Base-by-base conservation (phyloP, 2,888 invertebrate genomes). In the Microctonus hyperodae region DNA sequence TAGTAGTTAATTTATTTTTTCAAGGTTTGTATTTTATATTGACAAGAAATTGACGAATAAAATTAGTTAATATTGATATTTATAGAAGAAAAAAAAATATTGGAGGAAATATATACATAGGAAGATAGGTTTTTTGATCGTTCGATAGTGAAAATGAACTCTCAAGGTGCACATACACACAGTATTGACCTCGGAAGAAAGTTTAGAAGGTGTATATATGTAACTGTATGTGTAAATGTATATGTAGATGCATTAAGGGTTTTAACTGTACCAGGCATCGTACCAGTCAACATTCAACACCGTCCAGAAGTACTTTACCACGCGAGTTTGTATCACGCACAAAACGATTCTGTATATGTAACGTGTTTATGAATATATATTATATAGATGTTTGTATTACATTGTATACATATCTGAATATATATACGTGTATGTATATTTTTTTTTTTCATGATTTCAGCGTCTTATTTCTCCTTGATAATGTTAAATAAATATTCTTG, bases 301-400 rank as follows among this genome's bases (percentile, higher is more conserved):
- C 31, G 16, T 63, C 31, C 16, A 50, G 25, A 5, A 33, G 35
- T 56, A 22, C 33, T 61, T 56, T 57, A 62, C 72, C 76, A 75
- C 72, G 71, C 74, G 61, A 74, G 65, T 63, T 64, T 51, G 25
- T 66, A 74, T 73, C 74, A 72, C 74, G 71, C 72, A 73, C 72
- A 61, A 69, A 73, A 70, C n/a, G n/a, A n/a, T n/a, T n/a, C n/a
- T n/a, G n/a, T n/a, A n/a, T n/a, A n/a, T n/a, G n/a, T n/a, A n/a
- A n/a, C n/a, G n/a, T n/a, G n/a, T n/a, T n/a, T n/a, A n/a, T n/a
- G n/a, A n/a, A n/a, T n/a, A n/a, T n/a, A n/a, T n/a, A n/a, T n/a
- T n/a, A n/a, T n/a, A n/a, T n/a, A n/a, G n/a, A n/a, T n/a, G n/a
- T n/a, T n/a, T n/a, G n/a, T n/a, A n/a, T n/a, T n/a, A n/a, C n/a